Evolutionary conservation across 1,140 invertebrate species (phyloP).

Genomic region (Lethrus apterus): DNA sequence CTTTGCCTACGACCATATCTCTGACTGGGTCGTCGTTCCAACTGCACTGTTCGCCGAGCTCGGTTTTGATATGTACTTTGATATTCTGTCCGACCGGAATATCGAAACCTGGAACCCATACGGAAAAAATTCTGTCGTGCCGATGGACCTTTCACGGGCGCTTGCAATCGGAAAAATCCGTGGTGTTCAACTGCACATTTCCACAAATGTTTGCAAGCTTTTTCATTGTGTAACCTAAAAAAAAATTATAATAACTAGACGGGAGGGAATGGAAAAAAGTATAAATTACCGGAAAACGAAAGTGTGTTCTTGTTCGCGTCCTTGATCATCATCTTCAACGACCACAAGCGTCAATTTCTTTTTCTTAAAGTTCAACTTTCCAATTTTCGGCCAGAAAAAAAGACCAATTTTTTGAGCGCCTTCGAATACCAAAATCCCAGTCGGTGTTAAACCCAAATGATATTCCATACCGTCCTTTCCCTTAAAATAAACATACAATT

Average conservation of each 20-base stretch:
- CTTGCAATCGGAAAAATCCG: conserved; percentile 92
- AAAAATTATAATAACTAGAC: conserved; percentile 20
- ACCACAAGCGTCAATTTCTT: conserved; percentile 93
- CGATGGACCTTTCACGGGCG: conserved; percentile 81
- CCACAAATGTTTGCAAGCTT: conserved; percentile 98
- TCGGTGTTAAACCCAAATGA: conserved; percentile 93
- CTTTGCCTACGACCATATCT: conserved; percentile 75
- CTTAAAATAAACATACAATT: conserved; percentile 40
- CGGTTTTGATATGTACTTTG: conserved; percentile 87
- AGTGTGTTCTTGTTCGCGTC: conserved; percentile 85
- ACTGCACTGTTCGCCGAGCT: conserved; percentile 83
- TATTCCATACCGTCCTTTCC: conserved; percentile 96
- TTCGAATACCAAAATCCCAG: conserved; percentile 94
- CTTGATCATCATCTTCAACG: conserved; percentile 93
- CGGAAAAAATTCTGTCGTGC: conserved; percentile 92
- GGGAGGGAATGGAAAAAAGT: conserved; percentile 1
- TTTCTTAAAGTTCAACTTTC: conserved; percentile 90
- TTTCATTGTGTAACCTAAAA: conserved; percentile 81
- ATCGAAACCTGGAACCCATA: conserved; percentile 93
- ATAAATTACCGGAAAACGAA: conserved; percentile 67
- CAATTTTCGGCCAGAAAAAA: conserved; percentile 97
- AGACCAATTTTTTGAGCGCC: conserved; percentile 92
- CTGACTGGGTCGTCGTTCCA: conserved; percentile 93
- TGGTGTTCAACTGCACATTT: conserved; percentile 99
- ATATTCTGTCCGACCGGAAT: conserved; percentile 91